Base-by-base conservation (phyloP, 2,113 vertebrate genomes). In the Daphoenositta chrysoptera region DNA sequence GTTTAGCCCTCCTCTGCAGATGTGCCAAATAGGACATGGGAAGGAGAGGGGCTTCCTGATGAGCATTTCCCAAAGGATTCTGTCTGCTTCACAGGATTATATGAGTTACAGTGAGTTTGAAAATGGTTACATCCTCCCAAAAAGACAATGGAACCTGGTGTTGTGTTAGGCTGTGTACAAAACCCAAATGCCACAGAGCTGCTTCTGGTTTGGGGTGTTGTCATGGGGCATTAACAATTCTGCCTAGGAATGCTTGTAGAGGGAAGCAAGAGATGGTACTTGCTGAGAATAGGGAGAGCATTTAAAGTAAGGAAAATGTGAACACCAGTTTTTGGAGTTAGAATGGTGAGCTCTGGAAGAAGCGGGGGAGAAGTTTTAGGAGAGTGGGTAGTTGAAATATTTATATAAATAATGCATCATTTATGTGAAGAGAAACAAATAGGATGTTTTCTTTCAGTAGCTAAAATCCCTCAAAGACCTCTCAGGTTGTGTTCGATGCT, bases 401-500 rank as follows among this genome's bases (percentile, higher is more conserved):
- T 91, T 68, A 64, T 22, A 13, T 45, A 31, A 87, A 68, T 48
- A n/a, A 77, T 47, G 40, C 27, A 69, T 63, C 35, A 58, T 93
- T 57, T 40, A 40, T 44, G 47, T 39, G 66, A 19, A 65, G 73
- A 75, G 15, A 47, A 30, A 3, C 15, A 35, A 71, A 68, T 6
- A n/a, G 30, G 24, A 15, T 87, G 15, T 51, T 81, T 81, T 50
- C 33, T 72, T 72, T 50, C 40, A 51, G 58, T 39, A 60, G 68
- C 17, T 89, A n/a, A 68, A 89, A 77, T 39, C 45, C 21, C 28
- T 83, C 24, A 16, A 19, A 7, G 8, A 23, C 28, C 26, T 80
- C 48, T 71, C 9, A 9, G 33, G 12, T 13, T 58, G 16, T 7
- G 2, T 48, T 86, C 0, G 0, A 15, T 57, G 63, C 56, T 87